phyloP scores from a whole-genome alignment of 2,888 invertebrate genomes.

The Apodemia mormo region DNA sequence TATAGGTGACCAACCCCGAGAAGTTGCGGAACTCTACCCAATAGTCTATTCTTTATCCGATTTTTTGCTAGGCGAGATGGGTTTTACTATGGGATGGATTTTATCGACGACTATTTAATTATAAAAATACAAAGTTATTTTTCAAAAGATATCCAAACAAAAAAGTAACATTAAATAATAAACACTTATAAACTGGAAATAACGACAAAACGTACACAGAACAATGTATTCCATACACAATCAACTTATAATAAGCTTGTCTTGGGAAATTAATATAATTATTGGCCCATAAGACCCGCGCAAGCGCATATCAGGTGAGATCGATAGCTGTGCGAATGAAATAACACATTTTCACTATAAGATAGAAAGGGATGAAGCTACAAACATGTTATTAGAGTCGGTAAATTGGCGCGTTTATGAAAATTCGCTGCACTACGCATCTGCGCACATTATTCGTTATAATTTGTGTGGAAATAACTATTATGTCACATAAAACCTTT shows the following conservation, averaged over 20 bases:
- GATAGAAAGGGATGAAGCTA: slow-evolving; percentile 44
- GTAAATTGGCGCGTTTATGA: slow-evolving; percentile 68
- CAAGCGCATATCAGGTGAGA: slow-evolving; percentile 34
- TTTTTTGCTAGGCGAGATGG: too few relatives aligned
- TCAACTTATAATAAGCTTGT: slow-evolving; percentile 61
- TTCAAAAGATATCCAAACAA: neutral
- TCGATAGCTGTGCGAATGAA: slow-evolving; percentile 42
- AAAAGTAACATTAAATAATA: neutral
- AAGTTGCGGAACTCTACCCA: too few relatives aligned
- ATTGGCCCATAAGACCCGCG: slow-evolving; percentile 54
- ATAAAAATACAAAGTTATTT: neutral
- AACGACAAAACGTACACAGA: slow-evolving; percentile 24
- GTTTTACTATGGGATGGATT: too few relatives aligned
- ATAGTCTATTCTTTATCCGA: too few relatives aligned
- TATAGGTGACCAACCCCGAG: too few relatives aligned
- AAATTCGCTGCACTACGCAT: slow-evolving; percentile 53
- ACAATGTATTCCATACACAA: slow-evolving; percentile 50
- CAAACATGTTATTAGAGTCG: slow-evolving; percentile 59
- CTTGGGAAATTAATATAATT: slow-evolving; percentile 66
- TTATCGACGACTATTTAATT: too few relatives aligned
- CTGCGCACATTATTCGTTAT: slow-evolving; percentile 43
- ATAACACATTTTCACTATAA: slow-evolving; percentile 26
- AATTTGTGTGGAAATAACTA: slow-evolving; percentile 13
- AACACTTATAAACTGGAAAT: slow-evolving; percentile 15
- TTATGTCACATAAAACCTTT: slow-evolving; percentile 15